Percentiles rank a stretch among this genome's conserved stretches.
phyloP scores from a whole-genome alignment of 2,797 vertebrate species.

The Melanotaenia nigrans region DNA sequence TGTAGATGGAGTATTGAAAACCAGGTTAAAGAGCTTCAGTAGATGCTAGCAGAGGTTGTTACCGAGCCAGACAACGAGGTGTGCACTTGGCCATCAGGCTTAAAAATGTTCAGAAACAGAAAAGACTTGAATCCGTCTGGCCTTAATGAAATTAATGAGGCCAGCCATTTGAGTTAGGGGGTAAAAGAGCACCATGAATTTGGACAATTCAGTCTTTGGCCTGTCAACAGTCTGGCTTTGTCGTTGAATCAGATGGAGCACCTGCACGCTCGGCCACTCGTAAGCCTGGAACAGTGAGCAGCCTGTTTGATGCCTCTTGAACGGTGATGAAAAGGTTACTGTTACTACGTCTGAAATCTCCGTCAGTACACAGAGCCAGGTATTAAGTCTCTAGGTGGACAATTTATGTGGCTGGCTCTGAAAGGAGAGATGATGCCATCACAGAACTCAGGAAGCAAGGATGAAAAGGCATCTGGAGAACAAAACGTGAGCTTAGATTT shows the following conservation, averaged over 20 bases:
- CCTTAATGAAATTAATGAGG: conserved; percentile 73
- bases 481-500: conserved; percentile 14
- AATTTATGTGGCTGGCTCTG: conserved; percentile 67
- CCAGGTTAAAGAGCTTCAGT: conserved; percentile 26
- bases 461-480: conserved; percentile 36
- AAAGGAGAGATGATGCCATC: conserved; percentile 59
- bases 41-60: conserved; percentile 21
- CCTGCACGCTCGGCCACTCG: conserved; percentile 74
- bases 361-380: conserved; percentile 67
- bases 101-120: conserved; percentile 67
- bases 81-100: conserved; percentile 43
- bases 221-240: conserved; percentile 71
- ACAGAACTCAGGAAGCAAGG: conserved; percentile 54
- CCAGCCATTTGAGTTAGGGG: conserved; percentile 61
- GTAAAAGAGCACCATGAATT: conserved; percentile 61
- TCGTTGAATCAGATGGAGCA: conserved; percentile 74
- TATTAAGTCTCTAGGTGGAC: conserved; percentile 76
- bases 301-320: conserved; percentile 80
- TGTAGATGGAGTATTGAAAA: conserved; percentile 14
- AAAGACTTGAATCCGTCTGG: conserved; percentile 62
- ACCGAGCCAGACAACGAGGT: conserved; percentile 42
- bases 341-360: conserved; percentile 69
- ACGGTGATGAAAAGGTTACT: conserved; percentile 72
- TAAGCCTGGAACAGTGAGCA: conserved; percentile 74
- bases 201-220: conserved; percentile 62